A percentile compares a stretch with the other conserved stretches of the same genome.
These are phyloP conservation scores for Brachypodius melanocephalos DNA, from an alignment of 2,113 vertebrate genomes.

Conservation along the genomic window DNA sequence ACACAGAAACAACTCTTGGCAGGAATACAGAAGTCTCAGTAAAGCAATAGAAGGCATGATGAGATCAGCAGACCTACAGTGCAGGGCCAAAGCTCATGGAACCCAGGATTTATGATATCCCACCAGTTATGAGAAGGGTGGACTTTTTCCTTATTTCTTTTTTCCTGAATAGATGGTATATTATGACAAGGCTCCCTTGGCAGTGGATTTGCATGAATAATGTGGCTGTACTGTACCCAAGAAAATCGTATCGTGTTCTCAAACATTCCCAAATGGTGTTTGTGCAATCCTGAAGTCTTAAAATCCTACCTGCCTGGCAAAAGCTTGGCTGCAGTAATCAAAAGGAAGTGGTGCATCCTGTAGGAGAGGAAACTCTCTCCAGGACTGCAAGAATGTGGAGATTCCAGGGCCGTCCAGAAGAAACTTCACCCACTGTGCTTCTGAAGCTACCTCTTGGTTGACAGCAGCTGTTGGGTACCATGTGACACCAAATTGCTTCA, in stretches of 20 bases:
- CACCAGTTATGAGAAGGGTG: background rate
- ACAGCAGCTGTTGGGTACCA: background rate
- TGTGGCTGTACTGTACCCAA: background rate
- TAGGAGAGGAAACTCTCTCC: background rate
- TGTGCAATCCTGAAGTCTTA: background rate
- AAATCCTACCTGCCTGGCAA: background rate
- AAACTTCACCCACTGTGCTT: background rate
- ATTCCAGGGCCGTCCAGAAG: background rate
- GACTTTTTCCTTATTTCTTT: background rate
- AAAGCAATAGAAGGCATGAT: background rate
- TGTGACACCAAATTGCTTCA: background rate
- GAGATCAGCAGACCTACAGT: rapidly evolving
- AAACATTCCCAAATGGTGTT: background rate
- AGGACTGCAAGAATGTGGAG: background rate
- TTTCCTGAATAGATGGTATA: background rate
- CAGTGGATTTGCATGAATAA: background rate
- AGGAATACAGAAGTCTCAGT: background rate
- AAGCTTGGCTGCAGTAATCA: background rate
- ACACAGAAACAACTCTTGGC: background rate
- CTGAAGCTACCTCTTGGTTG: background rate
- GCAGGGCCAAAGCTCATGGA: background rate
- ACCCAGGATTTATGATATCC: background rate
- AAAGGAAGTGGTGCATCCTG: background rate
- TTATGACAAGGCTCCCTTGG: background rate
- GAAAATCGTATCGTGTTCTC: background rate